Conservation (phyloP, 2,113 vertebrate genomes). For the Salvelinus fontinalis region DNA sequence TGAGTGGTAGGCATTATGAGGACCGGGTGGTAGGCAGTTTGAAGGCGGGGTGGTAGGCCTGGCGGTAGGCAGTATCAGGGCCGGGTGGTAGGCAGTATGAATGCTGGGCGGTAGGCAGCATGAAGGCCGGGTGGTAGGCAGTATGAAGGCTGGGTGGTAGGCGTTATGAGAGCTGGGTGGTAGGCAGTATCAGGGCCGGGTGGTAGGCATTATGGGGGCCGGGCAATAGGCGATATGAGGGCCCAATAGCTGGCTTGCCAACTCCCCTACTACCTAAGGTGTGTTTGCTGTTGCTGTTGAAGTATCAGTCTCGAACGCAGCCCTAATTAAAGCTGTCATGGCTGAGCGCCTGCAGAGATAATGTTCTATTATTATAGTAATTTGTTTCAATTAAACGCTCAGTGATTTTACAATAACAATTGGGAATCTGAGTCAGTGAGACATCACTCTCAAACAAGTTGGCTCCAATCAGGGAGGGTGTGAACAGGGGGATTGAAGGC, state of each 20-base stretch:
- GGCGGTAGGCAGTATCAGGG: too few relatives aligned
- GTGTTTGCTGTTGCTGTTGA: slow-evolving; percentile 78
- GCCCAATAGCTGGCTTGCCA: slow-evolving; percentile 46
- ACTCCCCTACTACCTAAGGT: slow-evolving; percentile 52
- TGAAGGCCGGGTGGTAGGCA: too few relatives aligned
- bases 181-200: too few relatives aligned
- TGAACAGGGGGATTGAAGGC: not conserved
- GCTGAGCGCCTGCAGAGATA: slow-evolving; percentile 96
- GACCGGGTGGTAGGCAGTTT: not conserved
- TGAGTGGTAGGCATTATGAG: not conserved
- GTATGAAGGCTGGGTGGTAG: not conserved
- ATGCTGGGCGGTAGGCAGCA: too few relatives aligned
- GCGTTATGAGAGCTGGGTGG: slow-evolving; percentile 36
- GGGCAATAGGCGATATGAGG: slow-evolving; percentile 46
- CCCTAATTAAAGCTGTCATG: slow-evolving; percentile 99
- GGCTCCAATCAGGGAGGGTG: slow-evolving; percentile 79
- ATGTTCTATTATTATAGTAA: slow-evolving; percentile 99
- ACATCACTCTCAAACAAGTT: slow-evolving; percentile 97
- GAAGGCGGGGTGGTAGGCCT: not conserved
- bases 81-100: too few relatives aligned
- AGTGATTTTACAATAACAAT: slow-evolving; percentile 98
- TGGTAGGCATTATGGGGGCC: too few relatives aligned
- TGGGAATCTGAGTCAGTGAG: slow-evolving; percentile 93
- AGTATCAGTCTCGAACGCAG: slow-evolving; percentile 91
- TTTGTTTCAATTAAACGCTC: slow-evolving; percentile 99